Base-by-base conservation (phyloP, 1,140 invertebrate species). In the Uloborus diversus region DNA sequence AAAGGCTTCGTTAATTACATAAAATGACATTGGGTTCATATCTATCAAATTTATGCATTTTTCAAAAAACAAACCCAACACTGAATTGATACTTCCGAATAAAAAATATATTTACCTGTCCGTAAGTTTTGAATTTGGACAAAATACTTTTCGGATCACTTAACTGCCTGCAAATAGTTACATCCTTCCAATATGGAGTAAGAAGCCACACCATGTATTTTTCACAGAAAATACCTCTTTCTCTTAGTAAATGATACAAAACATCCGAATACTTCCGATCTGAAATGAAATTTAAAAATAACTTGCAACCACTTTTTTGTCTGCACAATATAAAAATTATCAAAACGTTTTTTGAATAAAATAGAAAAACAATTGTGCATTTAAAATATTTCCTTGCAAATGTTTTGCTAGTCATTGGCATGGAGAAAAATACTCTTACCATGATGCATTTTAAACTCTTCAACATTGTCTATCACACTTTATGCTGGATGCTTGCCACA, bases 141-240 rank as follows among this genome's bases (percentile, higher is more conserved):
- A 61, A 32, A 32, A 33, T 32, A 30, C 25, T n/a, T 32, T 14
- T 61, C 0, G 57, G 28, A 20, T 61, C 30, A 61, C 27, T 23
- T 37, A 37, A 35, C 35, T 23, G 27, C 27, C 33, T 64, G 5
- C 32, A 23, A 4, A 64, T 25, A 35, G 61, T 25, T 13, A 64
- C 33, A 37, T 64, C 35, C 42, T 64, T 64, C 61, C 61, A 64
- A 27, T 64, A 13, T 47, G 61, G 61, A 14, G 61, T 37, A 25
- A 64, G 33, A 25, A 64, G 9, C 33, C 33, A 64, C 17, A 37
- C 32, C 17, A 64, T 25, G 42, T 64, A 64, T 13, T 23, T 42
- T 42, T 64, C 61, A 28, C 23, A 23, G 25, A 64, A 37, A 37
- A 37, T 37, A 20, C 17, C 23, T 42, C 42, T 64, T 64, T 13